These are phyloP conservation scores for Marcusenius ussheri DNA, from an alignment of 2,113 vertebrate genomes.

Conservation along the genomic window DNA sequence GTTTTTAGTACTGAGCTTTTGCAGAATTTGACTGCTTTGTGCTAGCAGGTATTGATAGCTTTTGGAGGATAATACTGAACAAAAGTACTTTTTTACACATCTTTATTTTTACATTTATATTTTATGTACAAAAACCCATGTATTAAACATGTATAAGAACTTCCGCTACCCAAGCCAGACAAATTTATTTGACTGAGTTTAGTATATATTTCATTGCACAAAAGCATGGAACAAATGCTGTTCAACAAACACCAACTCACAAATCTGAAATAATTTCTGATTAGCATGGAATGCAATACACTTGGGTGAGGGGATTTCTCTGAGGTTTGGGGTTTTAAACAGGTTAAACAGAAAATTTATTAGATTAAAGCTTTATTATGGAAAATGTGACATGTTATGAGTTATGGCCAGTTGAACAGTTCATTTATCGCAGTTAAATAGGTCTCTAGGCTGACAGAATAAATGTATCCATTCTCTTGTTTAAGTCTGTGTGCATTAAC, in stretches of 20 bases:
- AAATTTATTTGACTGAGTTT: neutral
- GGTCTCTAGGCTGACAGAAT: constrained; percentile 23
- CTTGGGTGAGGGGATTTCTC: neutral
- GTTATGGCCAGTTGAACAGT: constrained; percentile 12
- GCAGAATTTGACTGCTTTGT: neutral
- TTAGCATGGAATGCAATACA: neutral
- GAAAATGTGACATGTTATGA: constrained; percentile 6
- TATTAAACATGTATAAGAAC: neutral
- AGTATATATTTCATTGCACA: neutral
- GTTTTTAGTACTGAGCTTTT: neutral
- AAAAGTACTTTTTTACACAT: neutral
- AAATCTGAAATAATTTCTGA: neutral
- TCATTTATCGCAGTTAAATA: constrained; percentile 25
- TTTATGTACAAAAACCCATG: neutral
- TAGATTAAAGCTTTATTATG: neutral
- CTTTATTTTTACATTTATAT: neutral
- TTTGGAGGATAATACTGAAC: neutral
- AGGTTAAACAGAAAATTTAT: neutral
- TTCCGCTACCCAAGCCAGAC: neutral
- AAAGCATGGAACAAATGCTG: neutral
- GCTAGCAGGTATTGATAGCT: neutral
- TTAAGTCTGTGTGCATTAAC: constrained; percentile 34
- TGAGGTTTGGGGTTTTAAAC: neutral
- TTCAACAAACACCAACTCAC: neutral
- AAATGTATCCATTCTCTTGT: constrained; percentile 33